Percentiles rank a stretch among this genome's conserved stretches.
These are phyloP conservation scores for Panthera tigris DNA, from an alignment of 2,113 vertebrate species.

Conservation along the genomic window DNA sequence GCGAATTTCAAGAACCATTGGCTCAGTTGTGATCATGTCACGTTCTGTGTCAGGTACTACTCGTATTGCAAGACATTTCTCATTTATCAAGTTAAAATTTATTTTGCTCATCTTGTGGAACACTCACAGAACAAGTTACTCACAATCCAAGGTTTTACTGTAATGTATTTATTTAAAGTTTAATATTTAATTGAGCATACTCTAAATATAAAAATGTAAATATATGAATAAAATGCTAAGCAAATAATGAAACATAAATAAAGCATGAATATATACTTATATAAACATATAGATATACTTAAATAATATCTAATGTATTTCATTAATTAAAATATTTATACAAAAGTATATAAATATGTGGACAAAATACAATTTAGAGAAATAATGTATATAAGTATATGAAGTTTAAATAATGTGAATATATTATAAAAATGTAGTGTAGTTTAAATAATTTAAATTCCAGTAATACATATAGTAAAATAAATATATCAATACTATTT, in stretches of 20 bases:
- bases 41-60: no score
- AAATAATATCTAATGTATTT: constrained; percentile 12
- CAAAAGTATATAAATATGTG: neutral
- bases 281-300: neutral
- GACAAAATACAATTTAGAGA: neutral
- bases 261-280: neutral
- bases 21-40: no score
- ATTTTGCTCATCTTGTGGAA: no score
- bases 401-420: neutral
- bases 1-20: no score
- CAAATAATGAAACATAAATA: neutral
- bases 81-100: no score
- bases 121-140: no score
- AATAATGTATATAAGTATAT: neutral
- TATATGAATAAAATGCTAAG: neutral
- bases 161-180: constrained; percentile 41
- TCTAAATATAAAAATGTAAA: constrained; percentile 10
- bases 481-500: neutral
- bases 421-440: neutral
- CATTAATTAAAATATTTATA: neutral
- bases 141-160: no score
- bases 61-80: no score
- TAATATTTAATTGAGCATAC: constrained; percentile 16
- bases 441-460: constrained; percentile 6
- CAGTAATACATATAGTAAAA: neutral